Conservation (phyloP, 2,113 vertebrate genomes). For the rat (Rattus norvegicus) region GRCr8 NC_086024.1:110661501-110662000, state of each 20-base stretch:
- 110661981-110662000: neutral
- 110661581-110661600: neutral
- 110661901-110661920: neutral
- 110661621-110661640: neutral
- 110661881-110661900: neutral
- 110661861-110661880: neutral
- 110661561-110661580: neutral
- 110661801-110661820: neutral
- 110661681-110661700: neutral
- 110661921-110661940: neutral
- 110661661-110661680: neutral
- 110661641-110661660: neutral
- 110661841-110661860: neutral
- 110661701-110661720: neutral
- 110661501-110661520: neutral
- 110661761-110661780: neutral
- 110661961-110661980: neutral
- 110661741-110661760: neutral
- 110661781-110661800: neutral
- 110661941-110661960: neutral
- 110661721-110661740: neutral
- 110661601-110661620: neutral
- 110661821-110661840: neutral
- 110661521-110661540: neutral
- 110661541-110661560: neutral